Base-by-base conservation (phyloP, 2,797 vertebrate genomes). In the Meriones psammophilus region DNA sequence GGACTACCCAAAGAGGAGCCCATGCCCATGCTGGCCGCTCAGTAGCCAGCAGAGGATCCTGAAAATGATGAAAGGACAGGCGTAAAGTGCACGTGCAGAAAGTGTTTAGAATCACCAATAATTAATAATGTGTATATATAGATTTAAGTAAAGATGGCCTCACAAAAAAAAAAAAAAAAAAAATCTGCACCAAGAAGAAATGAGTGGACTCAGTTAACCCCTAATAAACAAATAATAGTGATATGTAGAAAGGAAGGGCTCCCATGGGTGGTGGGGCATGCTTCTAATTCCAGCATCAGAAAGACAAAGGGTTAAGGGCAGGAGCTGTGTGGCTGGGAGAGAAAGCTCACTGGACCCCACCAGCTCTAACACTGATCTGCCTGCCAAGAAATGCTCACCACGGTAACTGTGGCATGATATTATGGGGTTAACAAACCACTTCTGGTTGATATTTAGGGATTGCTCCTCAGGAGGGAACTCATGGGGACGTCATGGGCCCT, bases 21-120 rank as follows among this genome's bases (percentile, higher is more conserved):
- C 5, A n/a, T 4, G n/a, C n/a, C 69, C 42, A 8, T 42, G 30
- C 12, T 85, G 93, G 12, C 36, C 4, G 3, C 36, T 64, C 73
- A 62, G 62, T 46, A 17, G 36, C 73, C 33, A 94, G 84, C 15
- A 79, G 88, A 84, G 39, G 14, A 10, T 85, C 85, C 83, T 33
- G 85, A 88, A 94, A 91, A 74, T 74, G 84, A 84, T 60, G 14
- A 91, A 93, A 20, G 24, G 89, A 88, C 50, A 26, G 50, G 78
- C 83, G 20, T 42, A 84, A 79, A 85, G 24, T n/a, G 8, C 8
- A 6, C 15, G 87, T 17, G 18, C 58, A 62, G 81, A 24, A 78
- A 30, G 56, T 88, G 66, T 62, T 60, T 56, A 93, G 26, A 94
- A 92, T 30, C 24, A 84, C 39, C 15, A 42, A 50, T 62, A 71